phyloP scores from a whole-genome alignment of 2,113 vertebrate genomes.

The Smithornis capensis region DNA sequence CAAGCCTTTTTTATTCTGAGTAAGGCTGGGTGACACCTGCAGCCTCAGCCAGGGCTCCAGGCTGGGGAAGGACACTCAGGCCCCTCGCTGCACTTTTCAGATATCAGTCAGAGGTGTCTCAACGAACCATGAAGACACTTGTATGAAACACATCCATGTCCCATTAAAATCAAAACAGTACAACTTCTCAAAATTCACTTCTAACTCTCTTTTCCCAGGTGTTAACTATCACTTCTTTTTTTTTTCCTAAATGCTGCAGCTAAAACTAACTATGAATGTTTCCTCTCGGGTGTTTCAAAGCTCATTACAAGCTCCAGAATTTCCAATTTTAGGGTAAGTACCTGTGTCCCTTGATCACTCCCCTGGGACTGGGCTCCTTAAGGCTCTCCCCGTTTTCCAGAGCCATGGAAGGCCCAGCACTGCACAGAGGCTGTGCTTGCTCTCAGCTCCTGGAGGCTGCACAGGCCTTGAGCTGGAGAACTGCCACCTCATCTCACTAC shows the following conservation, averaged over 20 bases:
- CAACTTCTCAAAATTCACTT: background rate
- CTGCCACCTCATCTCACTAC: slow-evolving; percentile 28
- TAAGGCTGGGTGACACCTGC: slow-evolving; percentile 71
- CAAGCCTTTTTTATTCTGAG: slow-evolving; percentile 72
- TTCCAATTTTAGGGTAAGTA: background rate
- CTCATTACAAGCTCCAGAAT: background rate
- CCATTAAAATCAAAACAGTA: background rate
- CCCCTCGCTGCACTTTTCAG: slow-evolving; percentile 33
- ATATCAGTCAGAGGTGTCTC: background rate
- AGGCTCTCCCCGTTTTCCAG: background rate
- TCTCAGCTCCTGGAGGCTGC: background rate
- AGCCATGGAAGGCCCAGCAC: background rate
- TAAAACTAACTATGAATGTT: background rate
- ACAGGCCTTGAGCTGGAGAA: background rate
- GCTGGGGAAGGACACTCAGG: background rate
- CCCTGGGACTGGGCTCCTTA: background rate
- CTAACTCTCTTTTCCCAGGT: background rate
- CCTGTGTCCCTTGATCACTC: fast-evolving
- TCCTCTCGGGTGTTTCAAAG: background rate
- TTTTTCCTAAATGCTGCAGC: background rate
- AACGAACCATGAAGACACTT: slow-evolving; percentile 11
- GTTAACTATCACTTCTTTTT: background rate
- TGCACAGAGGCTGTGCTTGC: background rate
- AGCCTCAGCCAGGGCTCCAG: slow-evolving; percentile 21
- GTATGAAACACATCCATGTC: background rate